These are phyloP conservation scores for Oncopodura yosiiana DNA, from an alignment of 1,140 invertebrate species.

Conservation along the genomic window DNA sequence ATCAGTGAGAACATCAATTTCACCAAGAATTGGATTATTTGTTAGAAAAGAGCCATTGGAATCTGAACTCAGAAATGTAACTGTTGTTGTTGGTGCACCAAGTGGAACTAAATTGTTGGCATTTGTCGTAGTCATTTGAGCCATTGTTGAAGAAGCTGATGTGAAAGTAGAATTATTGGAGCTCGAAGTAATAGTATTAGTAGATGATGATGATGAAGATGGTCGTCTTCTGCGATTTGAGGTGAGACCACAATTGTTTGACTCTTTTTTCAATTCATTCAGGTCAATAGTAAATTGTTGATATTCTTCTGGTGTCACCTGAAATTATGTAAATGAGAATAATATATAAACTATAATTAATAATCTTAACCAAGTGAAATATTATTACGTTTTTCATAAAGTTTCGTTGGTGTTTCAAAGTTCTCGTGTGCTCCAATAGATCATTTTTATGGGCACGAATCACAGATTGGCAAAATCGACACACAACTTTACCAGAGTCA, in stretches of 20 bases:
- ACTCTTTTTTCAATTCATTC: conserved; percentile 18
- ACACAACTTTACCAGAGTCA: conserved; percentile 24
- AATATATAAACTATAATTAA: too few species aligned
- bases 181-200: not conserved
- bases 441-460: conserved; percentile 29
- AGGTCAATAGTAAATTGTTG: conserved; percentile 22
- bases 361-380: too few species aligned
- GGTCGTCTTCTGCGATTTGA: not conserved
- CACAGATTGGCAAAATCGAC: conserved; percentile 22
- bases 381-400: conserved; percentile 22
- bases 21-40: not conserved
- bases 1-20: not conserved
- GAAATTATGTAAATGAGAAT: too few species aligned
- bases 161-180: not conserved
- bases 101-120: not conserved
- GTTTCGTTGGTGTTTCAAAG: conserved; percentile 22
- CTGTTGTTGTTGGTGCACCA: not conserved
- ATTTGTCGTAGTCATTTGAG: not conserved
- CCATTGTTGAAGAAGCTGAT: not conserved
- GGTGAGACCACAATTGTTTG: too few species aligned
- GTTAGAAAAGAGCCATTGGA: too few species aligned
- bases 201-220: not conserved
- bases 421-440: conserved; percentile 23
- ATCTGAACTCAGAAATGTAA: not conserved
- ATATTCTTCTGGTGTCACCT: conserved; percentile 17